Conservation (phyloP, 2,888 invertebrate species). For the Penaeus monodon region DNA sequence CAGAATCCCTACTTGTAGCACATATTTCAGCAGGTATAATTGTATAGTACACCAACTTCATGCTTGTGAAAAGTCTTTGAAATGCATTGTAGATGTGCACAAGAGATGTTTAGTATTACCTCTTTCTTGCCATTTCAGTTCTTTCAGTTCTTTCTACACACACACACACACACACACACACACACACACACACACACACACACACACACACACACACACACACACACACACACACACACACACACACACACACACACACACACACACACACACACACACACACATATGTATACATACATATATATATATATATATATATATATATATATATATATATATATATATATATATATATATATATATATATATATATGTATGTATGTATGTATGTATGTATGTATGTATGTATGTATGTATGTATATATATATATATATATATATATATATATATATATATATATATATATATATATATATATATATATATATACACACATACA, state of each 20-base stretch:
- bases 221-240: accelerated
- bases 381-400: background rate
- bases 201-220: accelerated
- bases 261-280: accelerated
- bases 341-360: background rate
- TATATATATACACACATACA: too few species aligned
- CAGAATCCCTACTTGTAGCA: too few species aligned
- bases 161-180: accelerated
- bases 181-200: accelerated
- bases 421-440: background rate
- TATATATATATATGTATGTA: background rate
- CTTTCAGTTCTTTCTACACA: too few species aligned
- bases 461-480: too few species aligned
- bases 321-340: background rate
- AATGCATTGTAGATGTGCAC: too few species aligned
- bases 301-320: background rate
- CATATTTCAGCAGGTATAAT: too few species aligned
- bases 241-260: accelerated
- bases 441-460: too few species aligned
- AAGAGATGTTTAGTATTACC: too few species aligned
- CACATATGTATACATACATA: too few species aligned
- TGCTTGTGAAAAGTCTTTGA: too few species aligned
- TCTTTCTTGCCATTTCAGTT: too few species aligned
- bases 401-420: background rate
- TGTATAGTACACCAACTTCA: too few species aligned